phyloP scores from a whole-genome alignment of 1,140 invertebrate genomes.

The Thalassaphorura encarpata region DNA sequence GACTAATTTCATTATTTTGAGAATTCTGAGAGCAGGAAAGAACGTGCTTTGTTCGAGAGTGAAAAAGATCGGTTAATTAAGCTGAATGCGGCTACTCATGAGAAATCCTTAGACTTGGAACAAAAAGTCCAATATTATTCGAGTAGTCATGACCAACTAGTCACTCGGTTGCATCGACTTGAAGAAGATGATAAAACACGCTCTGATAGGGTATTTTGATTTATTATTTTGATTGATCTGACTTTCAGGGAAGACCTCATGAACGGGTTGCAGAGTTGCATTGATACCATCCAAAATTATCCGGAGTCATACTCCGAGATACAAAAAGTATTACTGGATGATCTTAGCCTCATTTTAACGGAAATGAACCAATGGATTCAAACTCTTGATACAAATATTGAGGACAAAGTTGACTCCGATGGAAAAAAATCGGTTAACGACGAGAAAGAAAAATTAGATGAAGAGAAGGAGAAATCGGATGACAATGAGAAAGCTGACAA shows the following conservation, averaged over 20 bases:
- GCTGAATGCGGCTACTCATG: slow-evolving; percentile 27
- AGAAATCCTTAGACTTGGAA: slow-evolving; percentile 32
- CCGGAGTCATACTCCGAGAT: neutral
- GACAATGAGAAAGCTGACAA: neutral
- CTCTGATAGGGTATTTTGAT: slow-evolving; percentile 30
- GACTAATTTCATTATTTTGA: no score
- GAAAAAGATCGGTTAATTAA: slow-evolving; percentile 33
- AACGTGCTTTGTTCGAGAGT: slow-evolving; percentile 28
- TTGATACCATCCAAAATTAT: slow-evolving; percentile 2
- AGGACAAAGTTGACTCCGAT: neutral
- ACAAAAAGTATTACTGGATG: slow-evolving; percentile 7
- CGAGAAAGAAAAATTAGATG: neutral
- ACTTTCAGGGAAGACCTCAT: slow-evolving; percentile 41
- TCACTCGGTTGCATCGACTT: slow-evolving; percentile 22
- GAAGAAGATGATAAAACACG: slow-evolving; percentile 28
- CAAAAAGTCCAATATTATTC: slow-evolving; percentile 23
- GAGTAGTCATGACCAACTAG: slow-evolving; percentile 26
- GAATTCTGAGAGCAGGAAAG: slow-evolving; percentile 30
- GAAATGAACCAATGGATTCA: slow-evolving; percentile 19
- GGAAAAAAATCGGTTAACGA: neutral
- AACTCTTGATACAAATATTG: neutral
- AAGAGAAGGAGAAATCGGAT: slow-evolving; percentile 1
- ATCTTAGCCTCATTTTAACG: slow-evolving; percentile 9
- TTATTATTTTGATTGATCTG: slow-evolving; percentile 22
- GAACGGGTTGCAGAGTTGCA: slow-evolving; percentile 31